A percentile compares a stretch with the other conserved stretches of the same genome.
phyloP scores from a whole-genome alignment of 2,797 vertebrate genomes.

The Danio kyathit region DNA sequence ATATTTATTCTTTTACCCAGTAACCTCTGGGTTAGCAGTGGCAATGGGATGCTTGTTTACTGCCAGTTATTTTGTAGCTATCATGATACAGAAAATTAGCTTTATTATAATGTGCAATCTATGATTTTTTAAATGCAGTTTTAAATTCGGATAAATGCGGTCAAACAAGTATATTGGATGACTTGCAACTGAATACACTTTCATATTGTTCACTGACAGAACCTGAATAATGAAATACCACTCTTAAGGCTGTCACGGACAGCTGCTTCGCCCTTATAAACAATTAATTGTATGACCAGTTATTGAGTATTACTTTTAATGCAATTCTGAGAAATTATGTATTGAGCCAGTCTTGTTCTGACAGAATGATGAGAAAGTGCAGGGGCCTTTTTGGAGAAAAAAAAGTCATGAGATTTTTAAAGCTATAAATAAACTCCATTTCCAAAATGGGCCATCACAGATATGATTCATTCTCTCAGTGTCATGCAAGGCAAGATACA shows the following conservation, averaged over 20 bases:
- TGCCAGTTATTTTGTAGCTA: conserved; percentile 61
- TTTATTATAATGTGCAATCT: conserved; percentile 15
- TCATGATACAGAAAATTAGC: conserved; percentile 27
- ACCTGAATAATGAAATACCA: conserved; percentile 74
- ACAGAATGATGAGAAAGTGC: conserved; percentile 64
- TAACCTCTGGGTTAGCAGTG: conserved; percentile 71
- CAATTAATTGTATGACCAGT: conserved; percentile 76
- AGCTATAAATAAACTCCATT: conserved; percentile 57
- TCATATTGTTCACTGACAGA: conserved; percentile 62
- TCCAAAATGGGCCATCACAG: conserved; percentile 43
- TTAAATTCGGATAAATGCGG: conserved; percentile 30
- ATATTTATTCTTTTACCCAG: conserved; percentile 77
- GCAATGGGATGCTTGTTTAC: conserved; percentile 68
- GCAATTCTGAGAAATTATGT: conserved; percentile 69
- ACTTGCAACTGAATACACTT: conserved; percentile 43
- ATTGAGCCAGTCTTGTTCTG: conserved; percentile 68
- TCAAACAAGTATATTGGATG: background rate
- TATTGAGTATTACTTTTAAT: conserved; percentile 73
- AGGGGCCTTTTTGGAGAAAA: conserved; percentile 62
- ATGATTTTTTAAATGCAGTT: background rate
- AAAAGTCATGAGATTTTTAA: conserved; percentile 21
- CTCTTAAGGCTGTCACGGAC: conserved; percentile 74
- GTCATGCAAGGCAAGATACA: background rate
- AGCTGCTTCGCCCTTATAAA: conserved; percentile 71
- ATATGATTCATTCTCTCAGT: conserved; percentile 34